A percentile compares a stretch with the other conserved stretches of the same genome.
These are phyloP conservation scores for Melitaea cinxia DNA, from an alignment of 1,140 invertebrate genomes.

Conservation along the genomic window DNA sequence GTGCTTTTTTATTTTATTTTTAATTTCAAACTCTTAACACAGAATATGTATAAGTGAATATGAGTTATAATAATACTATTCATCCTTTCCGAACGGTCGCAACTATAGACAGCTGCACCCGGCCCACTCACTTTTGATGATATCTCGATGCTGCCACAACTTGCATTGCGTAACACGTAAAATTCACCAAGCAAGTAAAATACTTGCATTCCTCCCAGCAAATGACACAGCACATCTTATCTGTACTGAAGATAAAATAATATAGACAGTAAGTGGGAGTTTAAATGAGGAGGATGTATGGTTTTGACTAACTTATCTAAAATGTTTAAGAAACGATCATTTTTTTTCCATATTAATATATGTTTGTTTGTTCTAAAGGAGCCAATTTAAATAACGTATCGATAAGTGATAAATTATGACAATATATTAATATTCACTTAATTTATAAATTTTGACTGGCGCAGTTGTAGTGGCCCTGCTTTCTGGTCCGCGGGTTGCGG, in stretches of 20 bases:
- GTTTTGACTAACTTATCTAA: slow-evolving; percentile 1
- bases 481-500: too few species aligned
- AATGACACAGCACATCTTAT: slow-evolving; percentile 6
- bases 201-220: not conserved
- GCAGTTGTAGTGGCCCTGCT: too few species aligned
- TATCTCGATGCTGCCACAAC: slow-evolving; percentile 28
- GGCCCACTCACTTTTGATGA: slow-evolving; percentile 24
- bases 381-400: too few species aligned
- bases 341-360: too few species aligned
- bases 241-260: too few species aligned
- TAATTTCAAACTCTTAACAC: not conserved
- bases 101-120: slow-evolving; percentile 12
- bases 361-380: too few species aligned
- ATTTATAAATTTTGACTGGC: too few species aligned
- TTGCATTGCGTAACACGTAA: slow-evolving; percentile 26
- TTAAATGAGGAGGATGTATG: not conserved
- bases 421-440: too few species aligned
- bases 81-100: not conserved
- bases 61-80: not conserved
- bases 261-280: not conserved
- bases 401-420: too few species aligned
- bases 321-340: not conserved
- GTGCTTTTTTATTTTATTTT: too few species aligned
- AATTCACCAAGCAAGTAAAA: slow-evolving; percentile 11
- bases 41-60: not conserved